Percentiles rank a stretch among this genome's conserved stretches.
Conservation (phyloP, 1,140 invertebrate genomes). For the Battus philenor region DNA sequence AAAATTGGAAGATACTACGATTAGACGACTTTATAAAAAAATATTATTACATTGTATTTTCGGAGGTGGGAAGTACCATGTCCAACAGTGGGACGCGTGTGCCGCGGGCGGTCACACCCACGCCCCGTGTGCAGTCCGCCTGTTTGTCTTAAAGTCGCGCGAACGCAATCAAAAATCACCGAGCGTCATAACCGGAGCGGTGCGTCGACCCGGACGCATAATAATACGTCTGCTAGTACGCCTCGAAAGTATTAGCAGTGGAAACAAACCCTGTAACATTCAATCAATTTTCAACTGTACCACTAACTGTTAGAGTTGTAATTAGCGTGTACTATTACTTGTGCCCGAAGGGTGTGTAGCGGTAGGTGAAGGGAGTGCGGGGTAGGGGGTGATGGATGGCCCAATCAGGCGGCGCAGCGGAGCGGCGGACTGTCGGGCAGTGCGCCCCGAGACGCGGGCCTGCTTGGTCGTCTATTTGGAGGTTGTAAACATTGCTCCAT, state of each 20-base stretch:
- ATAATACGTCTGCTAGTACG: conserved; percentile 71
- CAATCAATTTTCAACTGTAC: conserved; percentile 12
- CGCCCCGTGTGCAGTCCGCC: conserved; percentile 62
- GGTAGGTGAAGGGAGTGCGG: conserved; percentile 29
- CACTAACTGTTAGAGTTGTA: conserved; percentile 21
- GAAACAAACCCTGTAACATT: conserved; percentile 19
- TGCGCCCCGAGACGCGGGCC: conserved; percentile 46
- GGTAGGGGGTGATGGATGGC: conserved; percentile 68
- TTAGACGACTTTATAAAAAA: too few species aligned
- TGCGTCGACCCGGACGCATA: conserved; percentile 65
- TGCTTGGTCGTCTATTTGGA: conserved; percentile 32
- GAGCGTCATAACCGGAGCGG: conserved; percentile 64
- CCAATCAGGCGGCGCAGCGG: conserved; percentile 71
- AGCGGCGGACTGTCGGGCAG: conserved; percentile 59
- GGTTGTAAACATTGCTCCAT: too few species aligned
- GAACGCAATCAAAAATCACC: conserved; percentile 71
- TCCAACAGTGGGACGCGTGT: too few species aligned
- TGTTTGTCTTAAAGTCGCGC: conserved; percentile 64
- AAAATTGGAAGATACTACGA: too few species aligned
- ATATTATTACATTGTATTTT: too few species aligned
- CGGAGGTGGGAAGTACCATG: too few species aligned
- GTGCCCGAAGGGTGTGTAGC: conserved; percentile 31
- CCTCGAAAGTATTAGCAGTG: conserved; percentile 57
- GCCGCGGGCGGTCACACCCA: conserved; percentile 46
- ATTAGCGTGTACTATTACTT: conserved; percentile 13